A percentile compares a stretch with the other conserved stretches of the same genome.
These are phyloP conservation scores for Heterodera filipjevi DNA, from an alignment of 2,888 invertebrate species.

Conservation along the genomic window DNA sequence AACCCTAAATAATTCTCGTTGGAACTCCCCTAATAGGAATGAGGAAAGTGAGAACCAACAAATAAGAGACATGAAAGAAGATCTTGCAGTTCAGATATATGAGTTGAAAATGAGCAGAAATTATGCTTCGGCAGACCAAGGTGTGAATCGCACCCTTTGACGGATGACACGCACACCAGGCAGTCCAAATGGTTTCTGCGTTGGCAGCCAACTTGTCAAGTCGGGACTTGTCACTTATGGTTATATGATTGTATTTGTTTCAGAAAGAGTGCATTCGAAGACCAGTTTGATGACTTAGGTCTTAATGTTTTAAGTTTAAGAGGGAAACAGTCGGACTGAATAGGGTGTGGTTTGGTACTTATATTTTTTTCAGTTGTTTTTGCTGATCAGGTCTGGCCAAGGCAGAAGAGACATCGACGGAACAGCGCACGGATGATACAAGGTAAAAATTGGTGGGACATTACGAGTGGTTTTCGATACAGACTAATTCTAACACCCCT, in stretches of 20 bases:
- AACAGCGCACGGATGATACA: not conserved
- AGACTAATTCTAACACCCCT: too few species aligned
- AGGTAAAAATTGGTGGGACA: not conserved
- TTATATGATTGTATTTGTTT: too few species aligned
- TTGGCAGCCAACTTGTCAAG: too few species aligned
- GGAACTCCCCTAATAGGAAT: too few species aligned
- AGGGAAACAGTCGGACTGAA: not conserved
- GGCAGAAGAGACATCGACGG: not conserved
- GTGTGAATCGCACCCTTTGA: not conserved
- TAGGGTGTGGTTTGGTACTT: not conserved
- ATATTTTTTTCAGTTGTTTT: not conserved
- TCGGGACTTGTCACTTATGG: too few species aligned
- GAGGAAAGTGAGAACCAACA: too few species aligned
- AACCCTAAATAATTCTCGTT: too few species aligned
- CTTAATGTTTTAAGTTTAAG: not conserved
- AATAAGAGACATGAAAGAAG: not conserved
- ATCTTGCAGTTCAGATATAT: not conserved
- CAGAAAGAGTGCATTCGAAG: not conserved
- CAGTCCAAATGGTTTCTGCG: too few species aligned
- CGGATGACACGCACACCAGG: not conserved
- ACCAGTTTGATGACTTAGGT: too few species aligned
- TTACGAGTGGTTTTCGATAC: too few species aligned
- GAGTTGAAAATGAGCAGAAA: constrained; percentile 9
- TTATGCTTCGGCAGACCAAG: too few species aligned
- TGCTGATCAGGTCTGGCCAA: not conserved